Percentiles rank a stretch among this genome's conserved stretches.
These are phyloP conservation scores for Capricornis sumatraensis DNA, from an alignment of 2,113 vertebrate species.

Conservation along the genomic window DNA sequence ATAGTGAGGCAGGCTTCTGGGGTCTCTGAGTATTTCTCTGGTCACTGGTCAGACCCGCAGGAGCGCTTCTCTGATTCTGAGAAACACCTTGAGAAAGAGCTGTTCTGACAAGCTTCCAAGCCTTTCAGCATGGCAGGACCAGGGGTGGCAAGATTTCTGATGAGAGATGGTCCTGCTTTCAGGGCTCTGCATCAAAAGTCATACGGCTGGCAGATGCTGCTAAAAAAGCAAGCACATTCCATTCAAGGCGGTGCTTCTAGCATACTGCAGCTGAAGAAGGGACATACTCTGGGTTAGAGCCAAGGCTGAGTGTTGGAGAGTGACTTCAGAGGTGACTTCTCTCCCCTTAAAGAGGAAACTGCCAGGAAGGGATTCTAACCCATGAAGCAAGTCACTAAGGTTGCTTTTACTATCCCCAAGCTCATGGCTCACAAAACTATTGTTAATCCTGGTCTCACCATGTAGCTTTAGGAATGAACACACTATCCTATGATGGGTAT, in stretches of 20 bases:
- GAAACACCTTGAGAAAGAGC: neutral
- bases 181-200: neutral
- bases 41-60: neutral
- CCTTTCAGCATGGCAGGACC: neutral
- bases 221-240: neutral
- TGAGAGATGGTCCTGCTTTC: neutral
- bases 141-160: neutral
- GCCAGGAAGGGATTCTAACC: neutral
- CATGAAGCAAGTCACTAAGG: neutral
- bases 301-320: neutral
- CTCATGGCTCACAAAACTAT: neutral
- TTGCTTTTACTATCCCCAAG: neutral
- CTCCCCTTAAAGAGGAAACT: neutral
- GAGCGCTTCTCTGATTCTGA: neutral
- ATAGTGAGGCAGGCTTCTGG: neutral
- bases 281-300: neutral
- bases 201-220: neutral
- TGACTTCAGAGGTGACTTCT: neutral
- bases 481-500: neutral
- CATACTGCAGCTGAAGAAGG: neutral
- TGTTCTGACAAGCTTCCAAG: neutral
- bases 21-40: neutral
- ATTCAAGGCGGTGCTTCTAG: neutral
- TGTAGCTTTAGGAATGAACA: neutral
- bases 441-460: neutral